Conservation (phyloP, 2,888 invertebrate species). For the Ethmia dodecea region DNA sequence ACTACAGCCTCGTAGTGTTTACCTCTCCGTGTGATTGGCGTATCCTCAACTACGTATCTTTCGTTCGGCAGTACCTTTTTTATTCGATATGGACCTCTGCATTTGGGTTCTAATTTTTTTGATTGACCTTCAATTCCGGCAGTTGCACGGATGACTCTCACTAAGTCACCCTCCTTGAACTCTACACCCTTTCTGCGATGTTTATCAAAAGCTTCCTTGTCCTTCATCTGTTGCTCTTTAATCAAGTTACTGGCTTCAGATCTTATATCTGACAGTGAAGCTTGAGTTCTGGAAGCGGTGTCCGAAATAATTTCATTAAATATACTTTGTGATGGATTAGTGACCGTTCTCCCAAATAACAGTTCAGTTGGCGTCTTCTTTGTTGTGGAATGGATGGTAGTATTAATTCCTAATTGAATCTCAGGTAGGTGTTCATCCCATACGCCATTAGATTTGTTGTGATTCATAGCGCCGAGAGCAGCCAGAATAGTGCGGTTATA, state of each 20-base stretch:
- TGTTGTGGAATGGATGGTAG: slow-evolving; percentile 4
- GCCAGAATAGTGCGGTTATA: slow-evolving; percentile 8
- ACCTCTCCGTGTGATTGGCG: slow-evolving; percentile 4
- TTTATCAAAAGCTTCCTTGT: slow-evolving; percentile 8
- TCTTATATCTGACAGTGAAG: neutral
- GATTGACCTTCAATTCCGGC: slow-evolving; percentile 6
- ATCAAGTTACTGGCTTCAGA: slow-evolving; percentile 5
- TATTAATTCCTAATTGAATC: slow-evolving; percentile 16
- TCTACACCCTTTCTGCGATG: neutral
- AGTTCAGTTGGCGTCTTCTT: slow-evolving; percentile 12
- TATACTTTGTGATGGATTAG: slow-evolving; percentile 7
- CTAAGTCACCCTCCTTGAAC: slow-evolving; percentile 6
- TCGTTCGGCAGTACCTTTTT: slow-evolving; percentile 9
- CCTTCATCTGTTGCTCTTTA: slow-evolving; percentile 8
- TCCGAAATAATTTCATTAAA: slow-evolving; percentile 6
- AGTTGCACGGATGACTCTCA: slow-evolving; percentile 1
- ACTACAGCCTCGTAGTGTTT: slow-evolving; percentile 2
- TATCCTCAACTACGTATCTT: slow-evolving; percentile 8
- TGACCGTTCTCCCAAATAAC: slow-evolving; percentile 9
- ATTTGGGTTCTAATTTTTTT: slow-evolving; percentile 11
- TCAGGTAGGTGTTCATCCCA: slow-evolving; percentile 13
- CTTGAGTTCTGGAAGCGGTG: neutral
- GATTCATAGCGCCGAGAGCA: slow-evolving; percentile 6
- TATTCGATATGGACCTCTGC: slow-evolving; percentile 9
- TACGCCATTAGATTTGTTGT: slow-evolving; percentile 1